These are phyloP conservation scores for Poeciliopsis paucimaculata DNA, from an alignment of 2,797 vertebrate genomes.

Conservation along the genomic window DNA sequence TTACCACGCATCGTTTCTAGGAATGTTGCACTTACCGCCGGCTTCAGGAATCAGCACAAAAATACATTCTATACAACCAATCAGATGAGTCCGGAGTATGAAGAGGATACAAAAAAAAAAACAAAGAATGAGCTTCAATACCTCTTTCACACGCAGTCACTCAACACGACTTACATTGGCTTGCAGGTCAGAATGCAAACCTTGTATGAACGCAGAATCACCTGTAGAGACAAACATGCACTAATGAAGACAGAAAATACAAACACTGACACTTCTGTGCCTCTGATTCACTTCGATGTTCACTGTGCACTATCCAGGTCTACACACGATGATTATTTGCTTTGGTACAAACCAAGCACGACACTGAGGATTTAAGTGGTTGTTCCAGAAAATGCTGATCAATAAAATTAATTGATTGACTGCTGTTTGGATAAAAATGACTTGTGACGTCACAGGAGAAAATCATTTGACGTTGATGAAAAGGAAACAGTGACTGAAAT, in stretches of 20 bases:
- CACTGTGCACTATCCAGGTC: background rate
- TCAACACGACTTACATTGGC: constrained; percentile 81
- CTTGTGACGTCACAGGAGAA: background rate
- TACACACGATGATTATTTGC: background rate
- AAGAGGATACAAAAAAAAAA: constrained; percentile 14
- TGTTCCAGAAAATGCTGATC: background rate
- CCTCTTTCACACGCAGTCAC: constrained; percentile 81
- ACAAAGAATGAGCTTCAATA: constrained; percentile 65
- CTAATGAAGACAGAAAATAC: background rate
- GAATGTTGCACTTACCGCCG: constrained; percentile 16
- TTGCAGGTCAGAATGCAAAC: constrained; percentile 73
- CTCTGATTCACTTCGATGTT: background rate
- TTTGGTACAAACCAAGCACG: background rate
- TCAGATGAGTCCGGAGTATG: constrained; percentile 23
- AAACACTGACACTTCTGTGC: background rate
- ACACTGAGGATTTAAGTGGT: background rate
- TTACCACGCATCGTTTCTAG: background rate
- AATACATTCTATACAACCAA: constrained; percentile 43
- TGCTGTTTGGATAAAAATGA: background rate
- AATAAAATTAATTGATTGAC: background rate
- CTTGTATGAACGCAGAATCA: constrained; percentile 51
- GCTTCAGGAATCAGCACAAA: constrained; percentile 41
- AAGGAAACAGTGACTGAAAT: no score
- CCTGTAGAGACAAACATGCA: constrained; percentile 51
- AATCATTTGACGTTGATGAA: no score